Evolutionary conservation across 2,113 vertebrate genomes (phyloP).

Genomic region (Grallaria varia): DNA sequence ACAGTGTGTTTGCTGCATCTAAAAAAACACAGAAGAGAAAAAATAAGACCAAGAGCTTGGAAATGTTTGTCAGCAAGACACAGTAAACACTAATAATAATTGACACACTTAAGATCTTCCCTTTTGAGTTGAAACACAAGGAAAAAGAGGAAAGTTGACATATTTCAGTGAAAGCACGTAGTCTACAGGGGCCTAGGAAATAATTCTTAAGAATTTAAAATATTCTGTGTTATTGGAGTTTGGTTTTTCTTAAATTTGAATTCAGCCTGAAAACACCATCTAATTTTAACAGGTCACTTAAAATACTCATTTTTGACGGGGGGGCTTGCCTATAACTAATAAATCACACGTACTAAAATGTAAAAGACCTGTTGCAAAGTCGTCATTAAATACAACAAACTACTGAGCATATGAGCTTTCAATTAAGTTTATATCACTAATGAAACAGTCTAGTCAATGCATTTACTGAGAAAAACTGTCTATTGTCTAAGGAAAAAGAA

Average conservation of each 20-base stretch:
- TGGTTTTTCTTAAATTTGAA: background rate
- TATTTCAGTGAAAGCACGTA: background rate
- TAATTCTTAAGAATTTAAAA: background rate
- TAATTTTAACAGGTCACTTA: background rate
- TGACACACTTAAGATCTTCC: background rate
- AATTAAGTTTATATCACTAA: background rate
- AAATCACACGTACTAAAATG: background rate
- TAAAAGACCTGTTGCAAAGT: background rate
- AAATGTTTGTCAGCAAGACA: background rate
- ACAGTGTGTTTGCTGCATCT: background rate
- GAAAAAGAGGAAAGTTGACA: background rate
- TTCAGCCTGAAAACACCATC: background rate
- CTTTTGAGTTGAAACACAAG: background rate
- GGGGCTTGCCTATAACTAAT: background rate
- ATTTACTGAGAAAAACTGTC: background rate
- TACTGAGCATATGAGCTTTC: background rate
- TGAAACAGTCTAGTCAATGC: background rate
- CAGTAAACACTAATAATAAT: background rate
- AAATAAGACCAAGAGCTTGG: background rate
- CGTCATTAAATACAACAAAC: background rate
- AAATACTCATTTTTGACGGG: background rate
- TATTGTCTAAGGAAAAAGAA: background rate
- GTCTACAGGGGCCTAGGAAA: background rate
- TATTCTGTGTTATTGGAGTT: background rate
- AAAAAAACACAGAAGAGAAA: background rate